These are phyloP conservation scores for Craniophora ligustri DNA, from an alignment of 2,888 invertebrate species.

Conservation along the genomic window DNA sequence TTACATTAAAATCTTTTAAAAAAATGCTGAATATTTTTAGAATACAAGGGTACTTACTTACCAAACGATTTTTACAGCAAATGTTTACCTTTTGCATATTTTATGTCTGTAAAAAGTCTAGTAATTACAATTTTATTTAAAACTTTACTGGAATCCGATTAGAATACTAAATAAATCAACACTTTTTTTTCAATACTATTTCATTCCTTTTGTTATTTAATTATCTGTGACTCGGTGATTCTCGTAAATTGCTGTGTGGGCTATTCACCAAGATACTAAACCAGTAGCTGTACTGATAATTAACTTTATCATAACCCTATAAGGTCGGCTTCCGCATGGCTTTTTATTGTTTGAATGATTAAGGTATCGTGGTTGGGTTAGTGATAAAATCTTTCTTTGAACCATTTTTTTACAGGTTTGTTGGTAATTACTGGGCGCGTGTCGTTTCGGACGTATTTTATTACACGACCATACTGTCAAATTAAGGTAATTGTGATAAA, in stretches of 20 bases:
- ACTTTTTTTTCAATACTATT: slow-evolving; percentile 50
- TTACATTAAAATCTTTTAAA: neutral
- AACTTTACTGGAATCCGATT: slow-evolving; percentile 32
- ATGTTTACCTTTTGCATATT: neutral
- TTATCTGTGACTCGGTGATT: slow-evolving; percentile 77
- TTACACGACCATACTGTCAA: slow-evolving; percentile 59
- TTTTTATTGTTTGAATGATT: slow-evolving; percentile 1
- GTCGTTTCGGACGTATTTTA: slow-evolving; percentile 60
- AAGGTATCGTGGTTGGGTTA: slow-evolving; percentile 12
- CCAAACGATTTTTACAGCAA: neutral
- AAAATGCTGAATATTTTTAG: no score
- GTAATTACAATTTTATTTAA: slow-evolving; percentile 23
- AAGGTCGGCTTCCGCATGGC: slow-evolving; percentile 21
- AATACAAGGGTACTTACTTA: no score
- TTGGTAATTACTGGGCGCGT: slow-evolving; percentile 62
- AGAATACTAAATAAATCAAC: slow-evolving; percentile 66
- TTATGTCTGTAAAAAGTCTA: neutral
- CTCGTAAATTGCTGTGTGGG: slow-evolving; percentile 72
- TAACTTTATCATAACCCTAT: neutral
- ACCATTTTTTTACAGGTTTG: slow-evolving; percentile 62
- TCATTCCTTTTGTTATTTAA: slow-evolving; percentile 80
- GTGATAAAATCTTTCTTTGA: slow-evolving; percentile 65
- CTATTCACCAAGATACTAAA: slow-evolving; percentile 28
- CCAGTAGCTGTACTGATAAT: neutral
- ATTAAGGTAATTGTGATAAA: slow-evolving; percentile 63